phyloP scores from a whole-genome alignment of 2,113 vertebrate genomes.

The Athene cunicularia region DNA sequence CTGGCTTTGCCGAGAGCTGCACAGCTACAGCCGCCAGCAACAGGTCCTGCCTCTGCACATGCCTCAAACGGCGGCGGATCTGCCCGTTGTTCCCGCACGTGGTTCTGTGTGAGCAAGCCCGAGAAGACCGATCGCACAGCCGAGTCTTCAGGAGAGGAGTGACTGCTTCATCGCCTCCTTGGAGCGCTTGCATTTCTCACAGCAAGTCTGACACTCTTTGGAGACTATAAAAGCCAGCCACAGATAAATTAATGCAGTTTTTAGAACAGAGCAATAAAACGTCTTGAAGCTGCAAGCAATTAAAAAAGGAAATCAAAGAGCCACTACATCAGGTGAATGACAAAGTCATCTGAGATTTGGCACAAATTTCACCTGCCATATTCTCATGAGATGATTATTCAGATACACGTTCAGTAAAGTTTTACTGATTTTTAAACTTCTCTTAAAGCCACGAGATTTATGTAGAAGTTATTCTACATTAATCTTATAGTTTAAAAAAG shows the following conservation, averaged over 20 bases:
- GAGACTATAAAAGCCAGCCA: slow-evolving; percentile 12
- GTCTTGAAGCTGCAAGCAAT: not conserved
- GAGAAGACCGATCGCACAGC: not conserved
- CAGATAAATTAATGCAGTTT: not conserved
- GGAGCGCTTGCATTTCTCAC: not conserved
- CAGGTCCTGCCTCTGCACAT: not conserved
- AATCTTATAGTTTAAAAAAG: not conserved
- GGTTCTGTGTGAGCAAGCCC: not conserved
- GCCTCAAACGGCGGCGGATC: not conserved
- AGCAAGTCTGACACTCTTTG: not conserved
- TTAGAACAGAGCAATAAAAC: not conserved
- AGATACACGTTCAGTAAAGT: not conserved
- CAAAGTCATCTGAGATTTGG: not conserved
- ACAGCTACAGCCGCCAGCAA: not conserved
- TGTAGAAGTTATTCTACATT: not conserved
- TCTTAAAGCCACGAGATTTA: not conserved
- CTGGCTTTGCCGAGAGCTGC: not conserved
- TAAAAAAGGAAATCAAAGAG: slow-evolving; percentile 15
- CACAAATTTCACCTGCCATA: not conserved
- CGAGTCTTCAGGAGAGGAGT: not conserved
- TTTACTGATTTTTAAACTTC: not conserved
- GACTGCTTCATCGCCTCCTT: not conserved
- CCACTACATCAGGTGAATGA: not conserved
- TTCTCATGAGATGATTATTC: not conserved
- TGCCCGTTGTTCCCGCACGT: not conserved